phyloP scores from a whole-genome alignment of 1,140 invertebrate species.

The Rhynchophorus ferrugineus region DNA sequence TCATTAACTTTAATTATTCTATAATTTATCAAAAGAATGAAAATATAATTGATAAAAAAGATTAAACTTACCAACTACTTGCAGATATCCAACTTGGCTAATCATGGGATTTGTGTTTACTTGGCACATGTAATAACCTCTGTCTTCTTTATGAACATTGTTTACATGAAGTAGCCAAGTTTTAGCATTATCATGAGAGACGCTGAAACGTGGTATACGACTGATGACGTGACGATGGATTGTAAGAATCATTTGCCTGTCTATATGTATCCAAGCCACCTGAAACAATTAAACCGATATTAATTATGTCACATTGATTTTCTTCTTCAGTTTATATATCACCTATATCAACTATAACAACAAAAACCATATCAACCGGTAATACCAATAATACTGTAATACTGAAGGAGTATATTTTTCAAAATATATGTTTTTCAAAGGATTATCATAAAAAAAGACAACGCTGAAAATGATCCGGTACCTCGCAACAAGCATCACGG shows the following conservation, averaged over 20 bases:
- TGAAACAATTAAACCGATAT: slow-evolving; percentile 48
- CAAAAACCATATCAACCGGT: too few species aligned
- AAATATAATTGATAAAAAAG: too few species aligned
- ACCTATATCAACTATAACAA: too few species aligned
- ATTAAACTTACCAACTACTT: slow-evolving; percentile 86
- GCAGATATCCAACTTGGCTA: slow-evolving; percentile 85
- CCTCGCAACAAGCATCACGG: too few species aligned
- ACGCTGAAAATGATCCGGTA: too few species aligned
- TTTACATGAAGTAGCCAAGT: slow-evolving; percentile 84
- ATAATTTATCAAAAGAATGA: too few species aligned
- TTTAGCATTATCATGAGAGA: slow-evolving; percentile 84
- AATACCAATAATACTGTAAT: too few species aligned
- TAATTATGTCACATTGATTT: too few species aligned
- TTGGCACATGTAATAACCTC: slow-evolving; percentile 88
- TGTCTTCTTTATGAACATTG: slow-evolving; percentile 80
- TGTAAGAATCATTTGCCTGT: slow-evolving; percentile 87
- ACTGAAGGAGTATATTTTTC: too few species aligned
- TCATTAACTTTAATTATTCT: slow-evolving; percentile 13
- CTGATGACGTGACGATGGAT: slow-evolving; percentile 87
- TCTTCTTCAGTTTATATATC: too few species aligned
- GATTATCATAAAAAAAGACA: too few species aligned
- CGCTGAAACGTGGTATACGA: slow-evolving; percentile 75
- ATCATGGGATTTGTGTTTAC: slow-evolving; percentile 96
- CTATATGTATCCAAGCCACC: slow-evolving; percentile 92
- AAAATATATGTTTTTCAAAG: too few species aligned